Base-by-base conservation (phyloP, 2,797 vertebrate species). In the Philypnodon macrostomus region DNA sequence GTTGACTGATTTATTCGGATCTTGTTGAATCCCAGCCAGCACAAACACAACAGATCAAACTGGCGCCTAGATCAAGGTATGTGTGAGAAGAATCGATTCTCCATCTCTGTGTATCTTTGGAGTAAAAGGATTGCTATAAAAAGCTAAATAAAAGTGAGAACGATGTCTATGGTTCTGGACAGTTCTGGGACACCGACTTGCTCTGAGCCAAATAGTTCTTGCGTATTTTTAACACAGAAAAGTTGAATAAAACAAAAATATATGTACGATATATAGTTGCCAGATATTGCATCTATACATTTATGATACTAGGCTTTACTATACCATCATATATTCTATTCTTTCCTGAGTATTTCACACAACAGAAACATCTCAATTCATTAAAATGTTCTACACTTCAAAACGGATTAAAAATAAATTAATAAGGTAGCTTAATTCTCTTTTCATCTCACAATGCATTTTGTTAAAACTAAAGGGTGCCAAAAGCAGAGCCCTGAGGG, bases 1-100 rank as follows among this genome's bases (percentile, higher is more conserved):
- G n/a, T n/a, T 57, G 6, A 49, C 24, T 26, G 32, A 14, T 15
- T 14, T 41, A 63, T 5, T 32, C 19, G n/a, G n/a, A n/a, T 2
- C 35, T 60, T 23, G 34, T 44, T 33, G 9, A 65, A 73, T 70
- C 33, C 60, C 55, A 60, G 64, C 50, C 2, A 24, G 41, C 18
- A 50, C 51, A 72, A 62, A 67, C 35, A 46, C 17, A 2, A 7
- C 23, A 61, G 57, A 77, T 79, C 60, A 75, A 75, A 63, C 64
- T 5, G 26, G 47, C 1, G 35, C 56, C 46, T 29, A 61, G 48
- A 77, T 73, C 61, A 79, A 79, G 58, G 62, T 4, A 8, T 65
- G 37, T 16, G n/a, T 24, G 51, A 49, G 33, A 21, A 42, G 51
- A 68, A 71, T 66, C 32, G 26, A 65, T 61, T 62, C 18, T 36